Evolutionary conservation across 1,140 invertebrate species (phyloP).

Genomic region (Eumeta japonica): DNA sequence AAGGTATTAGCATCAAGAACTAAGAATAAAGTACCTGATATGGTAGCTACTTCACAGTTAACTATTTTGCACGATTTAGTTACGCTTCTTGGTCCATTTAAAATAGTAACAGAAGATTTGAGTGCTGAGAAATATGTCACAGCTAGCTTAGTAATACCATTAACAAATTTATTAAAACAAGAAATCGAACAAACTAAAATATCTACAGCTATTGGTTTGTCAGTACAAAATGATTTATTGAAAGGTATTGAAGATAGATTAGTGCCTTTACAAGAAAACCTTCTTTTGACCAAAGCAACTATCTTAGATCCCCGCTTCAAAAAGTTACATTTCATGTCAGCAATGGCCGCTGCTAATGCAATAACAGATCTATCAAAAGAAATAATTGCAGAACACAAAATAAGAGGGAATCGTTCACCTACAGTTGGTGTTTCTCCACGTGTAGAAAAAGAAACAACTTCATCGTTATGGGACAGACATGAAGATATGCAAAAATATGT

Average conservation of each 20-base stretch:
- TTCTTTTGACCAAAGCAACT: constrained; percentile 21
- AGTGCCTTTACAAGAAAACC: constrained; percentile 18
- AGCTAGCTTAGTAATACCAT: constrained; percentile 21
- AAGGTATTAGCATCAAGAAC: constrained; percentile 18
- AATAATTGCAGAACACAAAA: background rate
- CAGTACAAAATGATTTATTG: constrained; percentile 16
- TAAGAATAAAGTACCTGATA: constrained; percentile 18
- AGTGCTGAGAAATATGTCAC: constrained; percentile 20
- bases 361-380: background rate
- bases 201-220: constrained; percentile 12
- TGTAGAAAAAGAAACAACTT: background rate
- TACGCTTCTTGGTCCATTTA: constrained; percentile 16
- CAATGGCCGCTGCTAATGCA: background rate
- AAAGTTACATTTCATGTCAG: background rate
- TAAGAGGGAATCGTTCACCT: background rate
- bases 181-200: constrained; percentile 8
- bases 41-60: constrained; percentile 17
- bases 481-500: background rate
- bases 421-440: background rate
- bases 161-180: constrained; percentile 16
- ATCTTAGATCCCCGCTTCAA: constrained; percentile 23
- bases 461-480: background rate
- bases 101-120: constrained; percentile 19
- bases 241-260: constrained; percentile 17
- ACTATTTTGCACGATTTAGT: constrained; percentile 20